phyloP scores from a whole-genome alignment of 2,113 vertebrate species.

The Xenopus tropicalis region DNA sequence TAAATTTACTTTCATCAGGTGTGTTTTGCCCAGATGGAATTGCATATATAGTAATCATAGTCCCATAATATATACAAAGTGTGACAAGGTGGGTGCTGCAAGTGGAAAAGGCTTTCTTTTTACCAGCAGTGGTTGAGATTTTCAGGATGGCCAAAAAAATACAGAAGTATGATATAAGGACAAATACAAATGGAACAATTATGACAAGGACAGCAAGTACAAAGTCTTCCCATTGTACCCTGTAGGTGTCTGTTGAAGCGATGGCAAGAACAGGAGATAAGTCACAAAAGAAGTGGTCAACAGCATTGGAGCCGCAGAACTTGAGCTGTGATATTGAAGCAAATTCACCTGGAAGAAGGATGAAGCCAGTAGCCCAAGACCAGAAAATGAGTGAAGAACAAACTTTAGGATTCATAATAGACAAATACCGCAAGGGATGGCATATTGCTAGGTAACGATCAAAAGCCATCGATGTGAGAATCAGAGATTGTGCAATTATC shows the following conservation, averaged over 20 bases:
- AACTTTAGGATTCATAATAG: slow-evolving; percentile 41
- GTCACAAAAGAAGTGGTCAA: slow-evolving; percentile 30
- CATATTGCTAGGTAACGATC: slow-evolving; percentile 51
- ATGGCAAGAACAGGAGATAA: slow-evolving; percentile 2
- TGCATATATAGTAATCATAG: slow-evolving; percentile 55
- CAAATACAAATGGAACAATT: slow-evolving; percentile 19
- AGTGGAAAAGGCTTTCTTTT: slow-evolving; percentile 53
- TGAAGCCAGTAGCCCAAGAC: slow-evolving; percentile 34
- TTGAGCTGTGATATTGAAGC: not conserved
- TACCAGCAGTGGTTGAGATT: slow-evolving; percentile 31
- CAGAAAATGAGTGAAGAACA: slow-evolving; percentile 34
- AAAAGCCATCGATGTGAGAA: slow-evolving; percentile 51
- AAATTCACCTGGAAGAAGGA: not conserved
- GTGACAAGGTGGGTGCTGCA: slow-evolving; percentile 53
- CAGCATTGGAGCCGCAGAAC: slow-evolving; percentile 6
- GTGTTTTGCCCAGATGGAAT: slow-evolving; percentile 11
- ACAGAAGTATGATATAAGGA: slow-evolving; percentile 47
- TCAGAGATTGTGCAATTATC: slow-evolving; percentile 48
- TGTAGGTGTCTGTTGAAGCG: slow-evolving; percentile 20
- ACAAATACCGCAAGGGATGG: slow-evolving; percentile 44
- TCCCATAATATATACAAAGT: slow-evolving; percentile 53
- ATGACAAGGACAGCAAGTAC: slow-evolving; percentile 1
- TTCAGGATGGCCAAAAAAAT: slow-evolving; percentile 37
- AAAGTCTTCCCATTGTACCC: not conserved
- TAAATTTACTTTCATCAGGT: slow-evolving; percentile 2